phyloP scores from a whole-genome alignment of 2,797 vertebrate genomes.

The Chiloscyllium punctatum region DNA sequence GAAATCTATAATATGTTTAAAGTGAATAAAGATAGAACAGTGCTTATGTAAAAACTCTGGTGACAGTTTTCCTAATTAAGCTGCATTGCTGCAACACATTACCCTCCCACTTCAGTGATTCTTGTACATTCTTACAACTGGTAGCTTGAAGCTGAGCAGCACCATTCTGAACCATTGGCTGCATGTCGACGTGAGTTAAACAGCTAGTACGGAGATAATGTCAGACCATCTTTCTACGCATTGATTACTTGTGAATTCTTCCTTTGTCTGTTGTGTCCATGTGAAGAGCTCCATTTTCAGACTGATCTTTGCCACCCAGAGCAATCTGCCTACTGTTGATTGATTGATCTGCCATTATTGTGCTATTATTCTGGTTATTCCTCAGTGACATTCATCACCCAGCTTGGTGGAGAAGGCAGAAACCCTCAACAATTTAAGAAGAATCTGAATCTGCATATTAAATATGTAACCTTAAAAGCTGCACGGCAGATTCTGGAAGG shows the following conservation, averaged over 20 bases:
- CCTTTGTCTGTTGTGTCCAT: neutral
- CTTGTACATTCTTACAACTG: neutral
- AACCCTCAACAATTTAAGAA: no score
- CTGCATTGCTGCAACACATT: neutral
- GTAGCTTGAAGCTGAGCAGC: neutral
- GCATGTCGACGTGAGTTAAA: neutral
- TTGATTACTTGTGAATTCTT: neutral
- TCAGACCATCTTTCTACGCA: neutral
- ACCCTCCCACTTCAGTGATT: neutral
- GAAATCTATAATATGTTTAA: slow-evolving; percentile 27
- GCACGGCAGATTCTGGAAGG: no score
- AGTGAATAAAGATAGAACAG: slow-evolving; percentile 7
- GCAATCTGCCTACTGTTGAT: neutral
- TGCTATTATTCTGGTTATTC: neutral
- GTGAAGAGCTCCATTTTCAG: neutral
- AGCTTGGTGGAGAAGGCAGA: no score
- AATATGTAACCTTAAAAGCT: no score
- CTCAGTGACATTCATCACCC: no score
- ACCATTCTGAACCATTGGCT: neutral
- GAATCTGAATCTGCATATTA: no score
- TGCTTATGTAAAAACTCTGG: slow-evolving; percentile 25
- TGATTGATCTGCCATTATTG: neutral
- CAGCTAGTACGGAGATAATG: neutral
- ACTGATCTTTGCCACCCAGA: neutral
- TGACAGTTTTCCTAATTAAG: neutral